Percentiles rank a stretch among this genome's conserved stretches.
phyloP scores from a whole-genome alignment of 2,888 invertebrate species.

The Seira sanloemensis region DNA sequence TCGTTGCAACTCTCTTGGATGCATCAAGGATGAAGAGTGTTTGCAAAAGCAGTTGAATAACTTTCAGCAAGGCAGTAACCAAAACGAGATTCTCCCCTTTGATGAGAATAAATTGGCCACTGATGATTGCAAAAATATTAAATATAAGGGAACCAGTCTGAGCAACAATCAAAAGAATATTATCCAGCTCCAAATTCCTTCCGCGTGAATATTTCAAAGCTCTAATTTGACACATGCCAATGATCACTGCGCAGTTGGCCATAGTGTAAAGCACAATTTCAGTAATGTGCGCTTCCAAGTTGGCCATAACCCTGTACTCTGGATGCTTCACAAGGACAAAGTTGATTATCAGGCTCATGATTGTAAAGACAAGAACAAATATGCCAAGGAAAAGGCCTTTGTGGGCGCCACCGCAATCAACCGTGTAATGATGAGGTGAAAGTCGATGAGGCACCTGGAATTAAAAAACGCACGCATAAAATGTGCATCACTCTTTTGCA shows the following conservation, averaged over 20 bases:
- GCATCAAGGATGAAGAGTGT: slow-evolving; percentile 94
- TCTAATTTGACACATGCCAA: slow-evolving; percentile 89
- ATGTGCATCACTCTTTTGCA: slow-evolving; percentile 76
- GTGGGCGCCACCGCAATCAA: slow-evolving; percentile 95
- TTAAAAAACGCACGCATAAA: slow-evolving; percentile 56
- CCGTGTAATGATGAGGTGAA: slow-evolving; percentile 91
- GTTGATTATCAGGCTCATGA: slow-evolving; percentile 92
- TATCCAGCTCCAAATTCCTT: slow-evolving; percentile 89
- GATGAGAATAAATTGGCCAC: slow-evolving; percentile 85
- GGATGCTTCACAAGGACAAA: slow-evolving; percentile 90
- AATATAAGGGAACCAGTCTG: slow-evolving; percentile 96
- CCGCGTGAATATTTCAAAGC: slow-evolving; percentile 89
- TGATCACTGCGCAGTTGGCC: slow-evolving; percentile 88
- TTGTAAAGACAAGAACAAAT: slow-evolving; percentile 89
- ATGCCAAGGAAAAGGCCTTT: slow-evolving; percentile 95
- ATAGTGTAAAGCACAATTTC: slow-evolving; percentile 91
- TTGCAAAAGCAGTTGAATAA: slow-evolving; percentile 92
- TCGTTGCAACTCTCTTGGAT: slow-evolving; percentile 88
- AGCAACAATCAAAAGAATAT: slow-evolving; percentile 92
- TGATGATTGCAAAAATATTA: slow-evolving; percentile 94
- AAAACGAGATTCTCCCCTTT: slow-evolving; percentile 83
- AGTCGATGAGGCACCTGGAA: slow-evolving; percentile 45
- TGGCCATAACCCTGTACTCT: slow-evolving; percentile 87
- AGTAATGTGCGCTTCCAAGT: slow-evolving; percentile 92
- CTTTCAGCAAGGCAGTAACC: slow-evolving; percentile 88